Evolutionary conservation across 2,797 vertebrate species (phyloP).

Genomic region (Spatula clypeata): DNA sequence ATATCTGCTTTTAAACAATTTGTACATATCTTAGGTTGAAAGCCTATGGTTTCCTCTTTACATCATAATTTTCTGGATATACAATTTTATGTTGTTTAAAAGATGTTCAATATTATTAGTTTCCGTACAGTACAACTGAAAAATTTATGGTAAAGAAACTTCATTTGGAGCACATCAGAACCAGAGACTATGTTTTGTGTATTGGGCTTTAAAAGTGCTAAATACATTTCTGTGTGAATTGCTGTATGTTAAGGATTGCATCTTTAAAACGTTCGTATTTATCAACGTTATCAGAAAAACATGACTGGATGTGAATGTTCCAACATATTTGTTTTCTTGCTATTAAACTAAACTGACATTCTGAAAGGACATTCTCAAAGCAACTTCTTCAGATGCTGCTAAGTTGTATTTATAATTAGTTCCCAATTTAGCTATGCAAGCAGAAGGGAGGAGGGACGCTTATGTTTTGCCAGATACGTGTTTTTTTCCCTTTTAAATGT

Average conservation of each 20-base stretch:
- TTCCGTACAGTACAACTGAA: neutral
- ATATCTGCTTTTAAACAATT: neutral
- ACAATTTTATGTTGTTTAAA: neutral
- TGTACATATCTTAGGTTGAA: neutral
- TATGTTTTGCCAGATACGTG: slow-evolving; percentile 76
- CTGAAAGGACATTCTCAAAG: slow-evolving; percentile 78
- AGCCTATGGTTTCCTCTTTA: neutral
- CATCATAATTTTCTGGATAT: neutral
- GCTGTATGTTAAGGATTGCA: slow-evolving; percentile 59
- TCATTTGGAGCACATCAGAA: neutral
- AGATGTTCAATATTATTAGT: neutral
- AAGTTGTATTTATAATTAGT: slow-evolving; percentile 83
- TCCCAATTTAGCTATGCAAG: slow-evolving; percentile 76
- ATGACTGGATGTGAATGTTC: slow-evolving; percentile 77
- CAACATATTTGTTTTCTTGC: slow-evolving; percentile 84
- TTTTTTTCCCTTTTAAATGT: slow-evolving; percentile 75
- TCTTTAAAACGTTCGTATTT: slow-evolving; percentile 81
- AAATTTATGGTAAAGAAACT: neutral
- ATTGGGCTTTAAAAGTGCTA: neutral
- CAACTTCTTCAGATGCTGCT: slow-evolving; percentile 76
- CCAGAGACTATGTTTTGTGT: neutral
- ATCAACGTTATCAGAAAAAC: slow-evolving; percentile 80
- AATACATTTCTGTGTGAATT: slow-evolving; percentile 41
- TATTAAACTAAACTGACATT: slow-evolving; percentile 82
- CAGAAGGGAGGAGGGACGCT: slow-evolving; percentile 66